Percentiles rank a stretch among this genome's conserved stretches.
These are phyloP conservation scores for Stichopus chloronotus DNA, from an alignment of 35 echinoderm and acorn worm genomes.

Conservation along the genomic window DNA sequence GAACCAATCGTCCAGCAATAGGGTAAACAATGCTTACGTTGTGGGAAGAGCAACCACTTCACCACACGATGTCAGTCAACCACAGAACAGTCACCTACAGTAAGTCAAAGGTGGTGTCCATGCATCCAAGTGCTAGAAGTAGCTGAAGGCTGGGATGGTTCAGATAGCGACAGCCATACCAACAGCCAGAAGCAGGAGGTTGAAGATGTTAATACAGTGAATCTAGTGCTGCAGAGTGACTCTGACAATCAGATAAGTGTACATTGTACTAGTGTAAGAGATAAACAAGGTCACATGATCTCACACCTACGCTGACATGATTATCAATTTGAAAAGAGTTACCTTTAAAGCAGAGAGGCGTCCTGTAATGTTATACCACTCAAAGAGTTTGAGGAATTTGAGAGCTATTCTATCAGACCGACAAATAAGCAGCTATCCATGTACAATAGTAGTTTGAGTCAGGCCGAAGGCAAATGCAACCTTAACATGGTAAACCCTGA, in stretches of 20 bases:
- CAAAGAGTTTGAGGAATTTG: background rate
- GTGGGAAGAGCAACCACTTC: too few relatives aligned
- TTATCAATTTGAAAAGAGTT: background rate
- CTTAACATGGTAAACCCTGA: conserved; percentile 74
- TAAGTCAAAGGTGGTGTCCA: background rate
- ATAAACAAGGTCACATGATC: background rate
- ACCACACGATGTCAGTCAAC: background rate
- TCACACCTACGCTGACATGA: conserved; percentile 30
- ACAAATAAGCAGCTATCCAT: conserved; percentile 52
- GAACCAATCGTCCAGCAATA: conserved; percentile 68
- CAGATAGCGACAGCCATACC: background rate
- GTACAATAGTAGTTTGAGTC: conserved; percentile 62
- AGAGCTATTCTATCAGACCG: background rate
- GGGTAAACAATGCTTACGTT: too few relatives aligned
- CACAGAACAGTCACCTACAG: background rate
- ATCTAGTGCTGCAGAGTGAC: background rate
- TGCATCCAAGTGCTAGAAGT: background rate
- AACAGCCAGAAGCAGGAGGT: background rate
- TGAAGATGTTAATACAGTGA: conserved; percentile 5
- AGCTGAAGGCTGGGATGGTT: background rate
- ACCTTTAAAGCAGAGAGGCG: conserved; percentile 66
- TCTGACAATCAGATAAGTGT: background rate
- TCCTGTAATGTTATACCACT: conserved; percentile 67
- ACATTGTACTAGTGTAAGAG: background rate
- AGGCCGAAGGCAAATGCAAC: conserved; percentile 53